Evolutionary conservation across 1,140 invertebrate genomes (phyloP).

Genomic region (Phymastichus coffea): DNA sequence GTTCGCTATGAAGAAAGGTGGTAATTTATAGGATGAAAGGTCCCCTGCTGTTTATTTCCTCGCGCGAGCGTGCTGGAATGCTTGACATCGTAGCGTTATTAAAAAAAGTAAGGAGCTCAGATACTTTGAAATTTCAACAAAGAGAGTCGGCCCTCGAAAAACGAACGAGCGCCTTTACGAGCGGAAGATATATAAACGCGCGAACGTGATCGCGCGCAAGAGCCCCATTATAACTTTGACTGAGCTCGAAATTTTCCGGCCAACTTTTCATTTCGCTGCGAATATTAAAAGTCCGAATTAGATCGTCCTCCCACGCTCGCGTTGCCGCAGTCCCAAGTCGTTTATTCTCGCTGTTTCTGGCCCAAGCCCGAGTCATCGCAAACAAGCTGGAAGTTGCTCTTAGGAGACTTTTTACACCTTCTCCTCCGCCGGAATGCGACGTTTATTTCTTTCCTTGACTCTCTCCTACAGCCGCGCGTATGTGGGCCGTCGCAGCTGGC

Average conservation of each 20-base stretch:
- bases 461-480: not conserved
- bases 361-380: slow-evolving; percentile 10
- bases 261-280: slow-evolving; percentile 18
- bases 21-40: slow-evolving; percentile 18
- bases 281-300: slow-evolving; percentile 28
- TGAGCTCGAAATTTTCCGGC: slow-evolving; percentile 19
- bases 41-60: slow-evolving; percentile 18
- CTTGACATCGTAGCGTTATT: too few species aligned
- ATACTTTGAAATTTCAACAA: slow-evolving; percentile 19
- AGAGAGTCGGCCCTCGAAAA: slow-evolving; percentile 3
- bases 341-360: too few species aligned
- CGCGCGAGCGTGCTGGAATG: slow-evolving; percentile 11
- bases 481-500: not conserved
- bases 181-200: slow-evolving; percentile 17
- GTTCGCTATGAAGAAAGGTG: not conserved
- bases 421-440: not conserved
- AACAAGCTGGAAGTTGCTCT: slow-evolving; percentile 6
- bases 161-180: slow-evolving; percentile 3
- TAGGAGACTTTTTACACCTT: slow-evolving; percentile 11
- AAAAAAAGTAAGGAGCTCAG: slow-evolving; percentile 1
- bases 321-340: not conserved
- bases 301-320: not conserved
- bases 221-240: slow-evolving; percentile 26
- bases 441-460: not conserved
- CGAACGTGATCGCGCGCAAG: slow-evolving; percentile 19